Conservation (phyloP, 2,113 vertebrate species). For the Macroglossus sobrinus region DNA sequence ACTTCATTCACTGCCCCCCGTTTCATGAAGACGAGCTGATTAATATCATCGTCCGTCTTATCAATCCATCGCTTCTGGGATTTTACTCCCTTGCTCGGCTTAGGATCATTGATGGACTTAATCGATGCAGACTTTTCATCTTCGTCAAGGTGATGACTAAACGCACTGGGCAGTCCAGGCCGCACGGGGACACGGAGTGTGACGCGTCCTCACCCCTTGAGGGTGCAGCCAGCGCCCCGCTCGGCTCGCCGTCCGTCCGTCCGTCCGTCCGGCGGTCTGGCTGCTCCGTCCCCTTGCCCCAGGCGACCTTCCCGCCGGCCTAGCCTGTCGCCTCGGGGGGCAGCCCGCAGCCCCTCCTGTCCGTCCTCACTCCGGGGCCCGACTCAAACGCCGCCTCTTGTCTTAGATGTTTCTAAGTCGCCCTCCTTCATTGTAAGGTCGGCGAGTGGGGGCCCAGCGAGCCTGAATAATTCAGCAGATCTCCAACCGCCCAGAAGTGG, state of each 20-base stretch:
- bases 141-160: conserved; percentile 55
- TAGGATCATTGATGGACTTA: conserved; percentile 57
- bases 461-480: background rate
- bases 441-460: background rate
- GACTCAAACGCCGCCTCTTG: background rate
- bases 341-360: background rate
- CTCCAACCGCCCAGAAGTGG: background rate
- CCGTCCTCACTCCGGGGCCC: background rate
- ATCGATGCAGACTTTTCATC: conserved; percentile 51
- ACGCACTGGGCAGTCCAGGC: background rate
- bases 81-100: background rate
- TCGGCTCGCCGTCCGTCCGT: background rate
- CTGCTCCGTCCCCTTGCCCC: background rate
- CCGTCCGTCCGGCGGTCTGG: background rate
- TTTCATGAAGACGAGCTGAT: conserved; percentile 40
- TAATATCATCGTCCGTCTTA: conserved; percentile 24
- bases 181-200: background rate
- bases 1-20: conserved; percentile 32
- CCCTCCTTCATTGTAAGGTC: background rate
- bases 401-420: background rate
- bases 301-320: background rate
- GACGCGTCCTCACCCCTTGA: background rate
- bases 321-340: background rate
- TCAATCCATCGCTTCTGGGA: conserved; percentile 48
- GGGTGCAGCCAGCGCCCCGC: background rate